Evolutionary conservation across 2,797 vertebrate species (phyloP).

Genomic region (Alca torda): DNA sequence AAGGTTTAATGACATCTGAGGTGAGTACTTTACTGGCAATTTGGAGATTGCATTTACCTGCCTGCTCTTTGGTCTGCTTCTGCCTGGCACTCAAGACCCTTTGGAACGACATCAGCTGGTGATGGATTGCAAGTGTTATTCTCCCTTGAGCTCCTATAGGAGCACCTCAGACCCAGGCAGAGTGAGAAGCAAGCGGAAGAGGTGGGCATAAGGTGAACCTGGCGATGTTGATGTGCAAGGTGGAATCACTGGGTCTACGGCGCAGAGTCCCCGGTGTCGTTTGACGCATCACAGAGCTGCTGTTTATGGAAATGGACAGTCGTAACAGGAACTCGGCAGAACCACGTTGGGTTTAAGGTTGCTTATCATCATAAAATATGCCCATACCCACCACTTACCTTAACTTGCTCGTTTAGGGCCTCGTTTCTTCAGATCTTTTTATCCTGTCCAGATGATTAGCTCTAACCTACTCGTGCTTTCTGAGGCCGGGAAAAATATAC

Average conservation of each 20-base stretch:
- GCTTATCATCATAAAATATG: background rate
- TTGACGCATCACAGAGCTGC: background rate
- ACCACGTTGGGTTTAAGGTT: background rate
- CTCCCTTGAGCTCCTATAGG: background rate
- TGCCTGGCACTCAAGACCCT: background rate
- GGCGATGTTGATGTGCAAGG: background rate
- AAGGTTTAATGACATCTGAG: background rate
- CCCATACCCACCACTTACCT: background rate
- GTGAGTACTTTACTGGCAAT: background rate
- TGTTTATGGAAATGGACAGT: background rate
- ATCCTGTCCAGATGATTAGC: background rate
- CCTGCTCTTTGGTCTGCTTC: background rate
- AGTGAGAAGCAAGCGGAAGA: background rate
- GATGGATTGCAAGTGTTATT: background rate
- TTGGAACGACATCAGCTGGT: background rate
- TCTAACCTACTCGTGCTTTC: background rate
- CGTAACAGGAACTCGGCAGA: background rate
- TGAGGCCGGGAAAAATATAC: background rate
- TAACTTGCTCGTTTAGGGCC: background rate
- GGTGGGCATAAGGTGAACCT: background rate
- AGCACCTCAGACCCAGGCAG: accelerated
- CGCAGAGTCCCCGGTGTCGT: too few species aligned
- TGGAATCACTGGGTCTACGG: background rate
- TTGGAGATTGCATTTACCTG: background rate
- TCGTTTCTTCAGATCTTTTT: background rate